Base-by-base conservation (phyloP, 2,888 invertebrate species). In the Branchipolynoe longqiensis region DNA sequence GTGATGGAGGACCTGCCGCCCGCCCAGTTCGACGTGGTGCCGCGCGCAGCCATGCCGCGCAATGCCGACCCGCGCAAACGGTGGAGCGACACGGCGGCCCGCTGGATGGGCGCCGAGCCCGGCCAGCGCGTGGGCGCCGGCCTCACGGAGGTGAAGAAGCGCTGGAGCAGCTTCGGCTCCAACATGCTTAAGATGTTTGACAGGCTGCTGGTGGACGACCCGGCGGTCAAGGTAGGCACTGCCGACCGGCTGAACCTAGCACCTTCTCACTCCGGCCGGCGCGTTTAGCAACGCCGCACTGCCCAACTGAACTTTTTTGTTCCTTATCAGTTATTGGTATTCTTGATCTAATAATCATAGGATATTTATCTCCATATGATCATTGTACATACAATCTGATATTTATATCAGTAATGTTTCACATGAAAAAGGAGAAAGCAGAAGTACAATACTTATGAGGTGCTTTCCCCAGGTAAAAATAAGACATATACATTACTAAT, bases 111-210 rank as follows among this genome's bases (percentile, higher is more conserved):
- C 73, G 36, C 56, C 36, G 41, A 64, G 6, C 54, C 48, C 6
- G 38, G 73, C 1, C 36, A n/a, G 25, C 18, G 48, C n/a, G 40
- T 73, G 36, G 41, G 41, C 33, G 25, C 6, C 48, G 41, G 73
- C n/a, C 40, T 64, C 31, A 62, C 59, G 12, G 56, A 56, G 56
- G 40, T 86, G 41, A 84, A 40, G 73, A 87, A 87, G 54, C 62
- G 87, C 3, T 87, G 86, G 86, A 86, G 89, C 84, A 84, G 83
- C 78, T 86, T 88, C 54, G 89, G 87, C 22, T 59, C 86, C 22
- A 48, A 40, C 54, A 86, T 89, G 73, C 74, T 89, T 56, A 86
- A 84, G 31, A 58, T 88, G 33, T 87, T 89, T 69, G 89, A 89
- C 74, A 87, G 78, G 56, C 82, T 88, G 48, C 81, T 89, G 56